Conservation (phyloP, 2,113 vertebrate genomes). For the Paraplagusia blochii region DNA sequence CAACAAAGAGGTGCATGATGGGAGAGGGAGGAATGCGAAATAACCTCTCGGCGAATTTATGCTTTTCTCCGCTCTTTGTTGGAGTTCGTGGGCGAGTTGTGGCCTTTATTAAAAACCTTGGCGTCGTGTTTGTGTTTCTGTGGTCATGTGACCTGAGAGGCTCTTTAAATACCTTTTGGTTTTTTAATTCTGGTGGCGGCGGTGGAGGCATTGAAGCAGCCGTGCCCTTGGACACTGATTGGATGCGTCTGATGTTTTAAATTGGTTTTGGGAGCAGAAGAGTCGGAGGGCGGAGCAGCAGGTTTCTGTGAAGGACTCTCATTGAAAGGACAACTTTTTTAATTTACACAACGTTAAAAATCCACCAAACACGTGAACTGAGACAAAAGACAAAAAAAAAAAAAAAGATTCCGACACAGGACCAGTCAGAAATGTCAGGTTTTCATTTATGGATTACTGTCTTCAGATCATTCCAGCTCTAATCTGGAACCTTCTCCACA, state of each 20-base stretch:
- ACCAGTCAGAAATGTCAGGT: too few relatives aligned
- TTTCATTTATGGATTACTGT: too few relatives aligned
- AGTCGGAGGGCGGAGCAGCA: background rate
- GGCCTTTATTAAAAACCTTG: conserved; percentile 43
- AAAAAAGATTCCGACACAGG: background rate
- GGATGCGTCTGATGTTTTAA: conserved; percentile 9
- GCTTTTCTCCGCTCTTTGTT: background rate
- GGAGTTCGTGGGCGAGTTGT: background rate
- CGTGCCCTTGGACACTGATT: conserved; percentile 43
- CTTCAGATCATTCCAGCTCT: too few relatives aligned
- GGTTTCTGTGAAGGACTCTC: background rate
- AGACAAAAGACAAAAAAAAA: background rate
- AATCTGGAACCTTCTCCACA: too few relatives aligned
- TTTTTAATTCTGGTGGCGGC: conserved; percentile 5
- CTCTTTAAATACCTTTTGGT: conserved; percentile 15
- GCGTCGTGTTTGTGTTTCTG: conserved; percentile 13
- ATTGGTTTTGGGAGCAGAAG: background rate
- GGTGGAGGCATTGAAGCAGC: conserved; percentile 1
- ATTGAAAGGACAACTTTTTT: background rate
- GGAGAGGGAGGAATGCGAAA: background rate
- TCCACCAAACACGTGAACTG: background rate
- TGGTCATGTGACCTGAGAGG: conserved; percentile 20
- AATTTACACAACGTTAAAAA: background rate
- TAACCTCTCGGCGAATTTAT: background rate
- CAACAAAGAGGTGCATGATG: too few relatives aligned